Percentiles rank a stretch among this genome's conserved stretches.
These are phyloP conservation scores for Stichodactyla mertensii DNA, from an alignment of 64 coral and sea anemone species.

Conservation along the genomic window DNA sequence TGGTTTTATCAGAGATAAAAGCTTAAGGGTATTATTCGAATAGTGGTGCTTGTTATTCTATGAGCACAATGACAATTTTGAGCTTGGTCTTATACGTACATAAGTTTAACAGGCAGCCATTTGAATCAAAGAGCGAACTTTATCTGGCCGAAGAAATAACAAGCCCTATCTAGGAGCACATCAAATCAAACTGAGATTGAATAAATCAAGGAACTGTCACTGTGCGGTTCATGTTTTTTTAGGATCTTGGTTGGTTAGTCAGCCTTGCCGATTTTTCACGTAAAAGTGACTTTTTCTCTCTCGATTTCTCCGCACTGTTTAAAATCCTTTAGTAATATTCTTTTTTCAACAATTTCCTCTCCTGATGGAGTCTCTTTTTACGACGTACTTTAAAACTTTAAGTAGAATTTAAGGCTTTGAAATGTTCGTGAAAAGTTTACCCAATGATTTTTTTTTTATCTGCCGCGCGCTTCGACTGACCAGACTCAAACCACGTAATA, in stretches of 20 bases:
- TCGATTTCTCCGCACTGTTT: not conserved
- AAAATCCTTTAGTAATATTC: not conserved
- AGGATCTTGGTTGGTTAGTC: not conserved
- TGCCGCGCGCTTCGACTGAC: not conserved
- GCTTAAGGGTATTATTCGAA: not conserved
- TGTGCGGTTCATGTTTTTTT: constrained; percentile 5
- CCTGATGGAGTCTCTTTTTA: not conserved
- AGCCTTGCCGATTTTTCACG: not conserved
- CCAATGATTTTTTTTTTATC: not conserved
- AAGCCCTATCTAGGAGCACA: constrained; percentile 1
- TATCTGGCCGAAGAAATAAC: not conserved
- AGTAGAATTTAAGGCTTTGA: not conserved
- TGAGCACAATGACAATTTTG: constrained; percentile 17
- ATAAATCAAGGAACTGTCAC: constrained; percentile 14
- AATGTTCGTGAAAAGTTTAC: not conserved
- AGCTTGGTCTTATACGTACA: not conserved
- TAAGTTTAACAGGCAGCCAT: not conserved
- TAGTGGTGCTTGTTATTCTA: constrained; percentile 34
- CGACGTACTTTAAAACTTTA: not conserved
- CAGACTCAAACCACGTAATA: not conserved
- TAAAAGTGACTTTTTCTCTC: not conserved
- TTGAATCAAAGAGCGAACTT: not conserved
- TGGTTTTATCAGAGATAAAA: constrained; percentile 81
- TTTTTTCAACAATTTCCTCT: not conserved
- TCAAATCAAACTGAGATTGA: constrained; percentile 14